Base-by-base conservation (phyloP, 1,140 invertebrate genomes). In the Bilobella aurantiaca region DNA sequence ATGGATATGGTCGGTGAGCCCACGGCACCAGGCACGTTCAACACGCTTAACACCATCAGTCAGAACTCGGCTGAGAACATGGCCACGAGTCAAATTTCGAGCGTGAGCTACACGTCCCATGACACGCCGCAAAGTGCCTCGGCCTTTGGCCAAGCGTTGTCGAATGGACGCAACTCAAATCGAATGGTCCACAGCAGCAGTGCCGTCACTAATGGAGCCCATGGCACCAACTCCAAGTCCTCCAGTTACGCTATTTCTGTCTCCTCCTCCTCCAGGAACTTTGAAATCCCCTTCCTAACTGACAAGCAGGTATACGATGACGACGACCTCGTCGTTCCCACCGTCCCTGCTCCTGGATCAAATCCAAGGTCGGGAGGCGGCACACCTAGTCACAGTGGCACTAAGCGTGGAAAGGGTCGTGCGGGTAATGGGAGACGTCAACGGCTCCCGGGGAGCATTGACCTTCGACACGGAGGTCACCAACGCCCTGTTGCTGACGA, bases 51-150 rank as follows among this genome's bases (percentile, higher is more conserved):
- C 31, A 73, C 71, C 2, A 56, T 73, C 1, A 68, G 64, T 18
- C 71, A 73, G 37, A 69, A 69, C 27, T 73, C 71, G n/a, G 68
- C 68, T 12, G 71, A 73, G 32, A 73, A 73, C 47, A 64, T 66
- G 1, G 71, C 71, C 1, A 73, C 71, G 1, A 68, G 66, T 21
- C 71, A 73, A 65, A 70, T 73, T 29, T 73, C 71, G 0, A 73
- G 71, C 31, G 68, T 73, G 2, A 66, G 63, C 34, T 73, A 68
- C 47, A 68, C 71, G 1, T 66, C 68, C 0, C 67, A 73, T 42
- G 71, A 73, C n/a, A 59, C 65, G 34, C 71, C 71, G 1, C 68
- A 68, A 31, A 68, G 64, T 58, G 71, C 71, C 1, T 58, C 63
- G 18, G 71, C 68, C 8, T 73, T 73, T 47, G 65, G 68, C 25